Conservation (phyloP, 1,140 invertebrate species). For the Ceratina calcarata region DNA sequence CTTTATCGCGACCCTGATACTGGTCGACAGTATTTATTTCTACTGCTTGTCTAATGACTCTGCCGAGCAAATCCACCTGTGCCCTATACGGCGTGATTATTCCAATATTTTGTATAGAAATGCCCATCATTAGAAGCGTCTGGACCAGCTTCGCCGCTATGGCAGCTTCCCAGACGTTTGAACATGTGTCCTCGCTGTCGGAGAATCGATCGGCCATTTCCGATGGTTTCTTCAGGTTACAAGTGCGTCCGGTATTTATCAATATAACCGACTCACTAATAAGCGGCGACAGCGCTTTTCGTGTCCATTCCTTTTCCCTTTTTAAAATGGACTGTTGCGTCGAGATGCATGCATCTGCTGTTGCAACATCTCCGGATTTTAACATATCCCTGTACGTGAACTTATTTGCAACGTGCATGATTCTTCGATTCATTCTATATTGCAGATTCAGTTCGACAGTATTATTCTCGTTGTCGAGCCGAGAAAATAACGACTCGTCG, state of each 20-base stretch:
- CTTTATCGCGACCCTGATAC: conserved; percentile 97
- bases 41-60: conserved; percentile 76
- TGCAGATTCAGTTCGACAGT: conserved; percentile 88
- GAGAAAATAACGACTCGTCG: conserved; percentile 90
- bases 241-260: conserved; percentile 83
- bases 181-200: conserved; percentile 40
- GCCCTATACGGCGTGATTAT: conserved; percentile 94
- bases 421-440: conserved; percentile 95
- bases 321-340: too few relatives aligned
- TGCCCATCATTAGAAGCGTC: conserved; percentile 82
- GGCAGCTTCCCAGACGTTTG: conserved; percentile 86
- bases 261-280: conserved; percentile 85
- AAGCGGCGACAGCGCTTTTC: conserved; percentile 79
- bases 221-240: conserved; percentile 61
- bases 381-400: conserved; percentile 91
- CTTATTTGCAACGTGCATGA: conserved; percentile 91
- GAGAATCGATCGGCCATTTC: conserved; percentile 48
- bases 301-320: conserved; percentile 80
- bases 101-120: conserved; percentile 78
- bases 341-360: conserved; percentile 81
- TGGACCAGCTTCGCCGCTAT: conserved; percentile 84
- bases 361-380: conserved; percentile 85
- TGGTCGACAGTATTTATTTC: conserved; percentile 98
- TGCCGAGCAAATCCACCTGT: conserved; percentile 88
- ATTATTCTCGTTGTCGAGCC: conserved; percentile 84